Evolutionary conservation across 2,113 vertebrate species (phyloP), one percentile per base, ranked within the genome.

Genomic region (Cariama cristata): DNA sequence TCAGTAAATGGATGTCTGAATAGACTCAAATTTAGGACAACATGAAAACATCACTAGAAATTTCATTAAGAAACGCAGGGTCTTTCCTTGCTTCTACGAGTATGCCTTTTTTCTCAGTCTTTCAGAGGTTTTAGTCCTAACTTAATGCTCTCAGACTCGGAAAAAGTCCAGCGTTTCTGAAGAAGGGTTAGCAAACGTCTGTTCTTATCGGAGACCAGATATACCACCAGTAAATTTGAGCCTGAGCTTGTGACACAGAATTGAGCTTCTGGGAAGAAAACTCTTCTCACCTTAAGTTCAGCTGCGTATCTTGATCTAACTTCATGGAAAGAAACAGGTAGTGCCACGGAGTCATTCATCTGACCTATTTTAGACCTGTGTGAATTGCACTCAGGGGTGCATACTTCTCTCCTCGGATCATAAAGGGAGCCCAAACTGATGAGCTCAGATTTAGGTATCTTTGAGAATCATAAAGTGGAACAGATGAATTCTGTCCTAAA

Each of bases 321-420:
- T 67, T 66, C 32, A 49, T 0, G 3, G 50, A 74, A 53, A 58
- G 59, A 58, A 96, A 38, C 3, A 9, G 2, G 16, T 50, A 53
- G 73, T 22, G n/a, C 64, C 68, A 66, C 0, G 0, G 55, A 79
- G n/a, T 72, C 0, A 0, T 24, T 75, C 14, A 18, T 19, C 77
- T 71, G 69, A 71, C 64, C 64, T 52, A 67, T 35, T 89, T 91
- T 27, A 93, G 24, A 63, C 42, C 84, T 28, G 22, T 19, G 26
- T 22, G 40, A 86, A 55, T 22, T n/a, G 11, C 38, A 45, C 38
- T 30, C 45, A 53, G 3, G 3, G 33, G 40, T 27, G 6, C 15
- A 12, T 12, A 22, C 21, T 45, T 50, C 63, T 50, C 73, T 63
- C 56, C n/a, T 26, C 19, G 38, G 50, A 55, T 55, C 74, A 60